Evolutionary conservation across 1,140 invertebrate species (phyloP).

Genomic region (Drosophila simulans): DNA sequence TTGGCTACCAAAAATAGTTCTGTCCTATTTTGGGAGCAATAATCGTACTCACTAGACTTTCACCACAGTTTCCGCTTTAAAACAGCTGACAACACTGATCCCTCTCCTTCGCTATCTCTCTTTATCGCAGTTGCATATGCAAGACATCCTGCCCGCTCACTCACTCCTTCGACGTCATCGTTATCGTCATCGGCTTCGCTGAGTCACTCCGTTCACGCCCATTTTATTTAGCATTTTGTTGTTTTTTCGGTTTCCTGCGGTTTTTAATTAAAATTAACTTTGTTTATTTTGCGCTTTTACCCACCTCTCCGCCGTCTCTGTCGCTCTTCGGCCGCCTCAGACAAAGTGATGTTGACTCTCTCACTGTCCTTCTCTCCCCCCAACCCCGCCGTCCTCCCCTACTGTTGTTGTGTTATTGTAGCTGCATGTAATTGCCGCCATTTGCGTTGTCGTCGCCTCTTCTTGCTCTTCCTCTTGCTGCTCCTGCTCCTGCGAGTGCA

Average conservation of each 20-base stretch:
- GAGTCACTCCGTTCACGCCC: constrained; percentile 48
- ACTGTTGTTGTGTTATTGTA: constrained; percentile 44
- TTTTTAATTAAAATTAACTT: constrained; percentile 83
- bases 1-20: no score
- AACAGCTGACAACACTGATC: constrained; percentile 4
- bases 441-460: constrained; percentile 64
- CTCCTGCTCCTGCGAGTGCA: background rate
- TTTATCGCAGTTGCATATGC: constrained; percentile 59
- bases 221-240: constrained; percentile 79
- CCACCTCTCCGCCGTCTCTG: constrained; percentile 5
- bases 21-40: no score
- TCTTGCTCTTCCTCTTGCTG: background rate
- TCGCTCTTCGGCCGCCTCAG: constrained; percentile 15
- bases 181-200: constrained; percentile 41
- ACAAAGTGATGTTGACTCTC: constrained; percentile 72
- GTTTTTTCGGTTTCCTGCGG: constrained; percentile 75
- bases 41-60: no score
- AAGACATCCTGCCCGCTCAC: constrained; percentile 23
- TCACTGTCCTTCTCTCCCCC: background rate
- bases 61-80: no score
- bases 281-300: constrained; percentile 78
- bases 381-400: background rate
- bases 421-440: constrained; percentile 78
- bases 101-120: constrained; percentile 14
- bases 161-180: constrained; percentile 21